These are phyloP conservation scores for Oligia latruncula DNA, from an alignment of 2,888 invertebrate genomes.

Conservation along the genomic window DNA sequence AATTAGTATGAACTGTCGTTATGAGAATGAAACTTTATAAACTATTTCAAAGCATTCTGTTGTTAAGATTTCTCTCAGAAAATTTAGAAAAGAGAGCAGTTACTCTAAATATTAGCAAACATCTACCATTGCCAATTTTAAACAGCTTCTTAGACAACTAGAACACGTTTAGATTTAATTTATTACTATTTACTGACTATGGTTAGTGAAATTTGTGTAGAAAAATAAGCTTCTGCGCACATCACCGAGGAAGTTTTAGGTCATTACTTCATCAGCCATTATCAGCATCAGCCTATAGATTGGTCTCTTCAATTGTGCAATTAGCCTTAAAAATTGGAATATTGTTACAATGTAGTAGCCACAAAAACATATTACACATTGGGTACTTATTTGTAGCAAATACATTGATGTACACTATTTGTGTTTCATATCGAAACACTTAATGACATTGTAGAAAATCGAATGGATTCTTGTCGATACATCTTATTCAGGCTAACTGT, in stretches of 20 bases:
- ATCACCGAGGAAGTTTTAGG: neutral
- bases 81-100: neutral
- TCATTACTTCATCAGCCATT: neutral
- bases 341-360: too few relatives aligned
- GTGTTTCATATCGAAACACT: too few relatives aligned
- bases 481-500: too few relatives aligned
- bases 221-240: neutral
- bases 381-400: too few relatives aligned
- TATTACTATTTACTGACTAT: conserved; percentile 19
- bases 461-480: too few relatives aligned
- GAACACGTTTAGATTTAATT: conserved; percentile 52
- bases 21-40: neutral
- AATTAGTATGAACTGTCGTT: neutral
- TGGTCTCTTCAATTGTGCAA: too few relatives aligned
- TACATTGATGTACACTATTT: too few relatives aligned
- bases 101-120: conserved; percentile 6
- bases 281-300: neutral
- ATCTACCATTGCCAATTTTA: conserved; percentile 43
- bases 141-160: conserved; percentile 43
- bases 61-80: neutral
- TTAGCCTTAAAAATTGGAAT: too few relatives aligned
- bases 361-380: too few relatives aligned
- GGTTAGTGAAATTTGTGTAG: neutral
- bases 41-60: neutral
- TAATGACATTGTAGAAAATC: too few relatives aligned